Conservation (phyloP, 2,797 vertebrate species). For the Galagoides demidoff region DNA sequence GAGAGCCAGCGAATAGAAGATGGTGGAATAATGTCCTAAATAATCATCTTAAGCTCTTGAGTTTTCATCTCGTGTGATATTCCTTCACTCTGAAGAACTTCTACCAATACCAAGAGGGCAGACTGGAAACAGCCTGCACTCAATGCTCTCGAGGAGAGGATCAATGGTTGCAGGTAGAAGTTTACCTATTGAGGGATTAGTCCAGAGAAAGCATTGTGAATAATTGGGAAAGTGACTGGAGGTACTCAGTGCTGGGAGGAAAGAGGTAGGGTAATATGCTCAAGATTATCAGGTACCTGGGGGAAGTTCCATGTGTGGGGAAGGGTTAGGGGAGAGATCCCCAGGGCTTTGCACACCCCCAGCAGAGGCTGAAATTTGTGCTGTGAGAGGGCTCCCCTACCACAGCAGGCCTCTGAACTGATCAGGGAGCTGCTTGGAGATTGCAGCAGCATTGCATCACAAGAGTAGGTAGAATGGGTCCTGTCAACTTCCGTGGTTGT, state of each 20-base stretch:
- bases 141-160: not conserved
- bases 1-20: not conserved
- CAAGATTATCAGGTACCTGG: not conserved
- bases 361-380: not conserved
- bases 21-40: not conserved
- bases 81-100: not conserved
- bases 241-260: not conserved
- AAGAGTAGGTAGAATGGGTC: not conserved
- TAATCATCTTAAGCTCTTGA: not conserved
- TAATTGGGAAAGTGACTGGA: not conserved
- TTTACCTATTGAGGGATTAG: not conserved
- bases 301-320: not conserved
- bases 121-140: not conserved
- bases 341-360: not conserved
- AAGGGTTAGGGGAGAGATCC: not conserved
- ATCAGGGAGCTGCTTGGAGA: not conserved
- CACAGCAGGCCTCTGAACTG: not conserved
- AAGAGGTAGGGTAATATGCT: not conserved
- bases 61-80: not conserved
- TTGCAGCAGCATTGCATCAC: not conserved
- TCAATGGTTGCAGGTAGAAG: not conserved
- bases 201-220: not conserved
- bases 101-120: not conserved
- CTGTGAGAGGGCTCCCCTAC: not conserved
- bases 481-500: not conserved